Evolutionary conservation across 2,797 vertebrate species (phyloP).

Genomic region (Calcarius lapponicus): DNA sequence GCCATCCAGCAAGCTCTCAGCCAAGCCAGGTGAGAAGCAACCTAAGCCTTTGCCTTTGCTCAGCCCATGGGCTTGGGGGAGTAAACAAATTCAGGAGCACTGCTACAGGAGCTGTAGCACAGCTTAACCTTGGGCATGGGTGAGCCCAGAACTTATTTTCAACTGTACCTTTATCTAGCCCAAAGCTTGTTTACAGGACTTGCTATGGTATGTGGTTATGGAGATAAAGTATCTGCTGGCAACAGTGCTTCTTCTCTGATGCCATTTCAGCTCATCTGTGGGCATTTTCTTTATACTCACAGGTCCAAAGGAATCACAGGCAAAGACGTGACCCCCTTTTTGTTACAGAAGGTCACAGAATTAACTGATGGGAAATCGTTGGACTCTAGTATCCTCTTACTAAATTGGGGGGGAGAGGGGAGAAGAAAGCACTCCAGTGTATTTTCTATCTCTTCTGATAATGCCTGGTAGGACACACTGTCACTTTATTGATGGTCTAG

Average conservation of each 20-base stretch:
- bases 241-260: not conserved
- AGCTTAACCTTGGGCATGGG: not conserved
- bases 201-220: not conserved
- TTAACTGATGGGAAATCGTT: constrained; percentile 86
- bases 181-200: not conserved
- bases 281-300: not conserved
- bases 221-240: constrained; percentile 6
- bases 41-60: not conserved
- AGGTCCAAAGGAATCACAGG: constrained; percentile 81
- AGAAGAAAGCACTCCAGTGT: not conserved
- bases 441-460: not conserved
- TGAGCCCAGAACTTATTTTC: not conserved
- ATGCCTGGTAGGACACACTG: not conserved
- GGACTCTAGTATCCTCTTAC: constrained; percentile 87
- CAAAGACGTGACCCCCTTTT: constrained; percentile 87
- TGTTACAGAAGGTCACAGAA: constrained; percentile 83
- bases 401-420: not conserved
- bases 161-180: not conserved
- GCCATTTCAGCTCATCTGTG: not conserved
- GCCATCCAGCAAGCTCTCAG: constrained; percentile 81
- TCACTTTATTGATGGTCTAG: not conserved
- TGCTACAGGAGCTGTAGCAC: not conserved
- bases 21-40: constrained; percentile 79
- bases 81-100: not conserved
- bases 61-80: not conserved